These are phyloP conservation scores for Tortricodes alternella DNA, from an alignment of 2,888 invertebrate species.

Conservation along the genomic window DNA sequence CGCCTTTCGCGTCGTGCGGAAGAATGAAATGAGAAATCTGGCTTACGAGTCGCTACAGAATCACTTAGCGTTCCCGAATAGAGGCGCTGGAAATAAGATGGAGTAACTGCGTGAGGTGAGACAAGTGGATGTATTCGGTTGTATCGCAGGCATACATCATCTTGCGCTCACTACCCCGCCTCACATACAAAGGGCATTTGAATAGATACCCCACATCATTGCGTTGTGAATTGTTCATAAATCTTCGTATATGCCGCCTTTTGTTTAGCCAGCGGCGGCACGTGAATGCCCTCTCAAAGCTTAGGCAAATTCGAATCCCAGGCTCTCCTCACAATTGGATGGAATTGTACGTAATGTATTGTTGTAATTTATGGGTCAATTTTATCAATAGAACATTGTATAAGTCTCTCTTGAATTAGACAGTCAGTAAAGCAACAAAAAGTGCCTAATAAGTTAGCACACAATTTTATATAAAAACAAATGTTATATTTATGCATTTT, in stretches of 20 bases:
- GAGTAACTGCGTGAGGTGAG: slow-evolving; percentile 22
- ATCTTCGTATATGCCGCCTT: slow-evolving; percentile 72
- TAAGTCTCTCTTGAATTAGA: no score
- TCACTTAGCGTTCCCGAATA: neutral
- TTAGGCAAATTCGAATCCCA: slow-evolving; percentile 50
- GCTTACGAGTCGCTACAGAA: no score
- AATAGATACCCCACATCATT: slow-evolving; percentile 77
- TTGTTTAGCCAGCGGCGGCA: slow-evolving; percentile 65
- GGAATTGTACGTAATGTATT: slow-evolving; percentile 37
- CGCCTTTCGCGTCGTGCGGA: no score
- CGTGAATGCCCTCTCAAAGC: slow-evolving; percentile 54
- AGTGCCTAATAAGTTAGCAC: no score
- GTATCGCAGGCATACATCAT: slow-evolving; percentile 61
- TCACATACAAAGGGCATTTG: slow-evolving; percentile 65
- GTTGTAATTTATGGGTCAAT: slow-evolving; percentile 34
- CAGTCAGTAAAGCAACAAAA: no score
- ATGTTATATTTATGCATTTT: neutral
- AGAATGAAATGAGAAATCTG: no score
- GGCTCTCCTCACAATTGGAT: slow-evolving; percentile 51
- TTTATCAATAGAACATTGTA: slow-evolving; percentile 30
- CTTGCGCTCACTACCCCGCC: slow-evolving; percentile 57
- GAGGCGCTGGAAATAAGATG: slow-evolving; percentile 4
- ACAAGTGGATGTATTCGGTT: slow-evolving; percentile 54
- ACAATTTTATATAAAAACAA: neutral
- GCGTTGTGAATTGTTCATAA: slow-evolving; percentile 77